Conservation (phyloP, 2,797 vertebrate genomes). For the Brachymystax lenok region DNA sequence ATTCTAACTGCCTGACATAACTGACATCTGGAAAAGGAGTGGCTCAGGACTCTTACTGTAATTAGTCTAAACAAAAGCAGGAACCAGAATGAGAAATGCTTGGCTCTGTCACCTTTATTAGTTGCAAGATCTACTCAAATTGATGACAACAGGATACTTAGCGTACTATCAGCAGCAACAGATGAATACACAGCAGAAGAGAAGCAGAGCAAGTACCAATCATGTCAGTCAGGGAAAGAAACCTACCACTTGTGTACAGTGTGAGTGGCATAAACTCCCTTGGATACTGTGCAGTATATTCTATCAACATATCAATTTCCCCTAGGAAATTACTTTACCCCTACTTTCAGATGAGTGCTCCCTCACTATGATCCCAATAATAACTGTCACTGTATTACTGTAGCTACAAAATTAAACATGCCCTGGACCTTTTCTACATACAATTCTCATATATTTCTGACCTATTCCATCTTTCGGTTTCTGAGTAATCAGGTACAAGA, state of each 20-base stretch:
- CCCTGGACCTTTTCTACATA: background rate
- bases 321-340: too few species aligned
- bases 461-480: background rate
- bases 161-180: background rate
- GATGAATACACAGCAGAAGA: constrained; percentile 1
- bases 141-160: background rate
- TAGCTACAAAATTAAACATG: background rate
- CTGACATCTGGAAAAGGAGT: background rate
- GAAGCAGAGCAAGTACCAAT: background rate
- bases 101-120: background rate
- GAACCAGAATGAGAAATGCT: background rate
- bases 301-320: background rate
- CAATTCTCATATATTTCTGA: background rate
- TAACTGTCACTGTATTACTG: background rate
- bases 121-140: background rate
- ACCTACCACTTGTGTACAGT: background rate
- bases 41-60: background rate
- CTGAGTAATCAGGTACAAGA: background rate
- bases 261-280: background rate
- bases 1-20: background rate
- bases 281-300: background rate
- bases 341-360: background rate
- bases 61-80: background rate
- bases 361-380: background rate
- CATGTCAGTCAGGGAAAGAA: background rate